Evolutionary conservation across 2,797 vertebrate genomes (phyloP).

Genomic region (Paramormyrops hopkinsi): DNA sequence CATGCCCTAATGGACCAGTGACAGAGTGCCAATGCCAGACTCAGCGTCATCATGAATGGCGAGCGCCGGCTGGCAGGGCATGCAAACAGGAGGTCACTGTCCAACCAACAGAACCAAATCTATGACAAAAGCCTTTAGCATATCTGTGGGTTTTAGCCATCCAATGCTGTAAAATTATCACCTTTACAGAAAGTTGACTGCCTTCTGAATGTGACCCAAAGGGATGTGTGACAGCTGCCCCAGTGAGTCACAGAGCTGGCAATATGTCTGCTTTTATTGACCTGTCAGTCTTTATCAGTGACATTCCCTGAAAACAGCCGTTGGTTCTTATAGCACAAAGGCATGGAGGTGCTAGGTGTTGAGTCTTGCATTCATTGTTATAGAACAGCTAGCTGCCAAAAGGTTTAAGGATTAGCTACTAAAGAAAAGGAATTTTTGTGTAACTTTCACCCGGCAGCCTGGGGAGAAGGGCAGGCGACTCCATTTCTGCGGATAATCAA

Average conservation of each 20-base stretch:
- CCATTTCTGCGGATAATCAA: not conserved
- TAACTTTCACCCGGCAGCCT: not conserved
- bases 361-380: slow-evolving; percentile 17
- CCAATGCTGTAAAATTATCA: slow-evolving; percentile 65
- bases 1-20: not conserved
- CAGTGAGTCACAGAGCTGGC: slow-evolving; percentile 52
- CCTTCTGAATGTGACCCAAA: slow-evolving; percentile 47
- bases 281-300: slow-evolving; percentile 63
- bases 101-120: slow-evolving; percentile 14
- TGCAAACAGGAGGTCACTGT: not conserved
- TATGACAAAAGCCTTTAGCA: slow-evolving; percentile 41
- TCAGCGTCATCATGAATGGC: not conserved
- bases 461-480: not conserved
- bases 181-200: slow-evolving; percentile 54
- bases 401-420: not conserved
- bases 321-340: slow-evolving; percentile 50
- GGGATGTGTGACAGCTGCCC: slow-evolving; percentile 59
- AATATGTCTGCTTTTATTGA: slow-evolving; percentile 64
- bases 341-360: slow-evolving; percentile 27
- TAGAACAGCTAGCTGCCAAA: not conserved
- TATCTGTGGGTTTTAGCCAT: slow-evolving; percentile 53
- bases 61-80: not conserved
- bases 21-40: not conserved
- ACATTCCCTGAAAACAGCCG: slow-evolving; percentile 55
- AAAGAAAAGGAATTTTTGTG: not conserved